Evolutionary conservation across 2,797 vertebrate species (phyloP).

Genomic region (Notoglanidium macrostoma): DNA sequence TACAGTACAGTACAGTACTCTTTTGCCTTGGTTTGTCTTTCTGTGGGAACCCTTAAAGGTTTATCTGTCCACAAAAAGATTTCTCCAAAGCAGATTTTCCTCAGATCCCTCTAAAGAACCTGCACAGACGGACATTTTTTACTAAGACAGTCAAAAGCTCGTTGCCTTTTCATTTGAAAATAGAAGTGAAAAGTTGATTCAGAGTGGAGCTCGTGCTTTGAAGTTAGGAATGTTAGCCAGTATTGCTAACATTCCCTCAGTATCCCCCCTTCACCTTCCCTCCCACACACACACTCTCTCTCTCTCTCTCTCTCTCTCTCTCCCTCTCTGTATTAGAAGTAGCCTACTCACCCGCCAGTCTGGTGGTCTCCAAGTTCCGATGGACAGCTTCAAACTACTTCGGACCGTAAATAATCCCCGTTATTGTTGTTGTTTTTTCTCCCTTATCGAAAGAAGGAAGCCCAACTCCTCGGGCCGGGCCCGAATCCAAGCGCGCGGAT

Average conservation of each 20-base stretch:
- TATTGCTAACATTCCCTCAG: constrained; percentile 56
- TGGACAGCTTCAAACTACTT: constrained; percentile 75
- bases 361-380: constrained; percentile 76
- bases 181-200: constrained; percentile 31
- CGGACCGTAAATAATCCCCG: constrained; percentile 66
- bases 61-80: not conserved
- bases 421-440: constrained; percentile 62
- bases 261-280: constrained; percentile 23
- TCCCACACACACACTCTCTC: constrained; percentile 12
- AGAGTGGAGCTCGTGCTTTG: constrained; percentile 55
- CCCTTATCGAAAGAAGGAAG: not conserved
- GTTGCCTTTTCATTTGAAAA: not conserved
- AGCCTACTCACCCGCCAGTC: constrained; percentile 78
- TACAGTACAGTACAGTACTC: not conserved
- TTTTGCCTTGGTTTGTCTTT: not conserved
- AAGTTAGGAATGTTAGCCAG: constrained; percentile 45
- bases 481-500: constrained; percentile 69
- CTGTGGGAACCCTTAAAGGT: not conserved
- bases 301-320: constrained; percentile 19
- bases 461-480: constrained; percentile 66
- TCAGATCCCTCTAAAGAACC: not conserved
- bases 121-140: not conserved
- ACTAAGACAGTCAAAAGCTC: not conserved
- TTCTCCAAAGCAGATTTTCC: not conserved
- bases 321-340: constrained; percentile 56